Evolutionary conservation across 2,888 invertebrate genomes (phyloP).

Genomic region (Brenthis ino): DNA sequence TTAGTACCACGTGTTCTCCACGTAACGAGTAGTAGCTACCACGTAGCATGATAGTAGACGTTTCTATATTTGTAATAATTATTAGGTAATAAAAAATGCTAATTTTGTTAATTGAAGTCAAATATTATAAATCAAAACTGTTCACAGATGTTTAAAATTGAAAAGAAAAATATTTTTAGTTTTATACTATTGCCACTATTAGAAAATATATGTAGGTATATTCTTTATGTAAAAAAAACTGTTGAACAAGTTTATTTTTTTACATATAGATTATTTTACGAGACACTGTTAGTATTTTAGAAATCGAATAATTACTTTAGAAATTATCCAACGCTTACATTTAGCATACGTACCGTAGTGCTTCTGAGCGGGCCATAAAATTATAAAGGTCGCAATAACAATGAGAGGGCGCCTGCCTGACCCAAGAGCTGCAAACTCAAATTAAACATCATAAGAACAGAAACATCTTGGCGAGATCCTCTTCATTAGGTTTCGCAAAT

Average conservation of each 20-base stretch:
- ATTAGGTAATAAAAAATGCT: background rate
- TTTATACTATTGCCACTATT: no score
- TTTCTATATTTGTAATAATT: conserved; percentile 23
- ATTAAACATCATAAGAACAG: conserved; percentile 81
- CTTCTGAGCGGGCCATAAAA: conserved; percentile 26
- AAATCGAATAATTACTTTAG: background rate
- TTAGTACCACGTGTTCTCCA: conserved; percentile 68
- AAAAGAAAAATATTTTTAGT: no score
- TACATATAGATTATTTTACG: no score
- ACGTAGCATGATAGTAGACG: conserved; percentile 46
- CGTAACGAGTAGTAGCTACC: conserved; percentile 42
- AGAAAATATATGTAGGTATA: no score
- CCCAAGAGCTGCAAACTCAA: conserved; percentile 77
- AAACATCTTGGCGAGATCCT: conserved; percentile 80
- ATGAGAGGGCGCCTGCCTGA: conserved; percentile 68
- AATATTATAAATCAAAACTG: no score
- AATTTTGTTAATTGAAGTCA: no score
- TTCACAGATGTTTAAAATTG: no score
- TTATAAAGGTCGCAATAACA: conserved; percentile 68
- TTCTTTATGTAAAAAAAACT: no score
- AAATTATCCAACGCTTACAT: conserved; percentile 16
- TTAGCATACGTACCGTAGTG: conserved; percentile 5
- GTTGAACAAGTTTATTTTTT: no score
- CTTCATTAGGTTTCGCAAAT: conserved; percentile 80
- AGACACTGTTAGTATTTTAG: background rate